Evolutionary conservation across 2,113 vertebrate species (phyloP).

Genomic region (Sterrhoptilus dennistouni): DNA sequence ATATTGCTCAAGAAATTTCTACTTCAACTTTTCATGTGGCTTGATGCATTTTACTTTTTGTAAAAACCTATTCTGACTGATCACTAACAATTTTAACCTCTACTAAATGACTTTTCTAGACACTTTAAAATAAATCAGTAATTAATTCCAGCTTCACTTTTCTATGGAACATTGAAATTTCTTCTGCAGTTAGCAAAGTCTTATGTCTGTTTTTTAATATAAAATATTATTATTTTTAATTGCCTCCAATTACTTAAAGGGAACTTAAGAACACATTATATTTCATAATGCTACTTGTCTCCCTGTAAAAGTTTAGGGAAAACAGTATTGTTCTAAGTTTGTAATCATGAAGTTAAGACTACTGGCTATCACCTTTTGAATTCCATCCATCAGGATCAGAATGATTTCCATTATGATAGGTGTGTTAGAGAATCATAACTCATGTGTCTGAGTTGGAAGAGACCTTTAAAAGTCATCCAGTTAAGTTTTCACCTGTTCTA

Average conservation of each 20-base stretch:
- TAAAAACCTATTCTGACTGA: background rate
- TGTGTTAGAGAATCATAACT: background rate
- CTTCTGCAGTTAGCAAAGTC: background rate
- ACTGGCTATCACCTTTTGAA: background rate
- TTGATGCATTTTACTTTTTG: background rate
- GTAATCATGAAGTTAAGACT: background rate
- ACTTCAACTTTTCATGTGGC: background rate
- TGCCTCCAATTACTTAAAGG: accelerated
- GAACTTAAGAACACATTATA: background rate
- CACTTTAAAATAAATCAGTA: background rate
- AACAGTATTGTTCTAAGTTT: background rate
- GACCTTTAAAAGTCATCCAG: background rate
- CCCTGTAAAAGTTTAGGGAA: background rate
- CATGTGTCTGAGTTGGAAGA: background rate
- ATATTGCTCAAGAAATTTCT: background rate
- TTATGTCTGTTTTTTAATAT: background rate
- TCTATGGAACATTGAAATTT: background rate
- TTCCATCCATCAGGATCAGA: background rate
- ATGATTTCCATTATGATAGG: background rate
- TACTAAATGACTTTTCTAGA: background rate
- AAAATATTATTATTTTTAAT: background rate
- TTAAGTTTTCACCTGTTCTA: background rate
- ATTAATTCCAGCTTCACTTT: background rate
- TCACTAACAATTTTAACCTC: background rate
- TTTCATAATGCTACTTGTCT: background rate